Evolutionary conservation across 2,113 vertebrate species (phyloP).

Genomic region (Octodon degus): DNA sequence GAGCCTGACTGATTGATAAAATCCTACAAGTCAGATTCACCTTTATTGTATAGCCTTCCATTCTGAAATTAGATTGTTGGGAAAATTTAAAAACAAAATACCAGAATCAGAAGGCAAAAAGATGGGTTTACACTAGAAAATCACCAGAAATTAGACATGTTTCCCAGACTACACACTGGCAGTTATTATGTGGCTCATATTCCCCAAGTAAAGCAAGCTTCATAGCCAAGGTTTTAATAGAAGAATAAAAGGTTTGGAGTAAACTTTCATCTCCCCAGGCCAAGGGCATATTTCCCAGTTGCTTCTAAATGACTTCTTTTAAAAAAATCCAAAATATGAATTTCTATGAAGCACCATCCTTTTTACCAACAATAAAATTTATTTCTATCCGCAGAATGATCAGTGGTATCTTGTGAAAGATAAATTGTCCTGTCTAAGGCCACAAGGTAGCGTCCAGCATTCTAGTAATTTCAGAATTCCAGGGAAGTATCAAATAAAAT

Average conservation of each 20-base stretch:
- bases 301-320: conserved; percentile 70
- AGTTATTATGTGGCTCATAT: conserved; percentile 48
- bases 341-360: conserved; percentile 54
- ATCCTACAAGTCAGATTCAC: conserved; percentile 49
- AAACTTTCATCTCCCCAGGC: conserved; percentile 66
- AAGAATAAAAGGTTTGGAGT: conserved; percentile 80
- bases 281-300: conserved; percentile 77
- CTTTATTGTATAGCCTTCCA: conserved; percentile 53
- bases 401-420: conserved; percentile 60
- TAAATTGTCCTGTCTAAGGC: background rate
- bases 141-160: conserved; percentile 6
- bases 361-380: conserved; percentile 65
- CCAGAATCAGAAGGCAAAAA: background rate
- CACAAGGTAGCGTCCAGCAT: background rate
- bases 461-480: conserved; percentile 14
- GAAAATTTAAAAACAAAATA: background rate
- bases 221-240: conserved; percentile 77
- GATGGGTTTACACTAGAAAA: conserved; percentile 38
- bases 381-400: conserved; percentile 63
- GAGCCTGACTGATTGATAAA: conserved; percentile 30
- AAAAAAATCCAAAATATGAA: conserved; percentile 65
- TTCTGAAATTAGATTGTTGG: conserved; percentile 27
- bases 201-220: conserved; percentile 53
- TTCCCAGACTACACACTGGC: conserved; percentile 31
- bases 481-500: conserved; percentile 13